Evolutionary conservation across 2,797 vertebrate species (phyloP).

Genomic region (Sylvilagus floridanus): DNA sequence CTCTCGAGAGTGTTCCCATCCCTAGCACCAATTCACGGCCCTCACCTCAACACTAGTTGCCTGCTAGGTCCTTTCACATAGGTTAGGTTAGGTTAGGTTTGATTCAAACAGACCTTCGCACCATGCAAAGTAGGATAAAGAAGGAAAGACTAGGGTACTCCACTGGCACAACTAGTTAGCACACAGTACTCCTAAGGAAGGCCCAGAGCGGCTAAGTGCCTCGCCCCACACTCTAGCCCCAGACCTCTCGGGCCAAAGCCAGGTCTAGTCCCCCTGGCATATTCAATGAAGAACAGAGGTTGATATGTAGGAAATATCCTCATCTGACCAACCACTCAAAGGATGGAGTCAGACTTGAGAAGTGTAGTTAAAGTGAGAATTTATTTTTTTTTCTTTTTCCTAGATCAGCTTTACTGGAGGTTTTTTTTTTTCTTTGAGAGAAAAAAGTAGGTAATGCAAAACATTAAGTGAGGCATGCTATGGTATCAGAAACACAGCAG

Average conservation of each 20-base stretch:
- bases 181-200: background rate
- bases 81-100: too few species aligned
- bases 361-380: too few species aligned
- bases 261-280: background rate
- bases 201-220: background rate
- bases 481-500: background rate
- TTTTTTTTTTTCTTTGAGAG: background rate
- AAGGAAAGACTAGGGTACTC: background rate
- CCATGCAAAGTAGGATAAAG: background rate
- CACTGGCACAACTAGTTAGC: too few species aligned
- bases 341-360: too few species aligned
- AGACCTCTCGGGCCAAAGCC: background rate
- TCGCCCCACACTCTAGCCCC: background rate
- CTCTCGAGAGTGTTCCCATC: background rate
- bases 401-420: constrained; percentile 77
- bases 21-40: background rate
- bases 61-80: background rate
- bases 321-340: too few species aligned
- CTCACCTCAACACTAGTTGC: background rate
- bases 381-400: constrained; percentile 46
- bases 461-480: constrained; percentile 13
- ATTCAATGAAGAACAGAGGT: too few species aligned
- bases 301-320: too few species aligned
- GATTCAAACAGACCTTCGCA: background rate
- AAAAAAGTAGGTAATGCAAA: constrained; percentile 70